Base-by-base conservation (phyloP, 2,113 vertebrate genomes). In the Menidia beryllina region DNA sequence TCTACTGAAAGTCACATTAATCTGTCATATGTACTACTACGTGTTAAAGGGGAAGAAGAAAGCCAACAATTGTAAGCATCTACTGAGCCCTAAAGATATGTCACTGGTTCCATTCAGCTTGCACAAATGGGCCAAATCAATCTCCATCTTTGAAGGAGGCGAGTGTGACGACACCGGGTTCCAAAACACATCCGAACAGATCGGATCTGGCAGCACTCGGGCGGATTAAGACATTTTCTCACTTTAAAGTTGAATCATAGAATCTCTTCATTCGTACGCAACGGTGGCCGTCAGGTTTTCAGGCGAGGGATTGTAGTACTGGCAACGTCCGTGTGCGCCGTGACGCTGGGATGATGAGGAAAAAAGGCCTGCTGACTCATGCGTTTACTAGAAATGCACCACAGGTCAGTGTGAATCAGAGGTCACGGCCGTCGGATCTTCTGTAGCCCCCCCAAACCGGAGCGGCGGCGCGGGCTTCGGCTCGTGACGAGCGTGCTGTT, bases 401-500 rank as follows among this genome's bases (percentile, higher is more conserved):
- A 75, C 60, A 59, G 80, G 80, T 86, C 75, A 75, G 77, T 59
- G 72, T 81, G 77, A 83, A 67, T 50, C 13, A 21, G 74, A 83
- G 86, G 88, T 86, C 77, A 66, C n/a, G 0, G 52, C 52, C 38
- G 78, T 48, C 27, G 8, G 7, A 30, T 60, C 75, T 64, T 62
- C 36, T 59, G 65, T 14, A 59, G 75, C 72, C 73, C 77, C 57
- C 72, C 73, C 77, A 53, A 23, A 62, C 68, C 26, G 48, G 53
- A 84, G 79, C 60, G 30, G 67, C 41, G 26, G 55, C n/a, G 57
- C 67, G 36, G n/a, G 79, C 64, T 74, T 41, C 10, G 27, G 57
- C 19, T 43, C 75, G 81, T 85, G 86, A 91, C 63, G 79, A 83
- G 67, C 57, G 51, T 65, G 45, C 62, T 91, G 82, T 92, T 93